phyloP scores from a whole-genome alignment of 2,113 vertebrate genomes.

The Pandion haliaetus region DNA sequence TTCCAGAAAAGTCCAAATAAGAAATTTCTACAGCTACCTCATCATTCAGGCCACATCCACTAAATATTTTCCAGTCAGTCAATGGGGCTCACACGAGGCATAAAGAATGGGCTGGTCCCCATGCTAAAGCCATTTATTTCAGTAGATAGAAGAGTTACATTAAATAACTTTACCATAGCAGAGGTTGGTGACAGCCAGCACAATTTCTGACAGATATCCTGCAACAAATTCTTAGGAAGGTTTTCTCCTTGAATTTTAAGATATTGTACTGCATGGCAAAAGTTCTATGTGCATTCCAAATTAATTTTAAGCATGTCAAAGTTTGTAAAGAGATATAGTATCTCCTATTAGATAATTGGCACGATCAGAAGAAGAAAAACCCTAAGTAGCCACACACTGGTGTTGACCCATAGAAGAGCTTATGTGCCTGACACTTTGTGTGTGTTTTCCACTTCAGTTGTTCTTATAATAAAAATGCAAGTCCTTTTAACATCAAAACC shows the following conservation, averaged over 20 bases:
- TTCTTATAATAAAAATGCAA: neutral
- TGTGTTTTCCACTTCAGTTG: neutral
- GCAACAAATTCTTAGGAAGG: neutral
- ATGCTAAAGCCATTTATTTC: neutral
- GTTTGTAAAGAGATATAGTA: neutral
- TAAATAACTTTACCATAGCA: neutral
- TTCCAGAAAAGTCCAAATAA: neutral
- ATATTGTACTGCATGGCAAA: neutral
- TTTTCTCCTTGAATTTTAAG: neutral
- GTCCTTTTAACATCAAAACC: neutral
- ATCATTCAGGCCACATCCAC: neutral
- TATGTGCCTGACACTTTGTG: neutral
- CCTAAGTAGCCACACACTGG: neutral
- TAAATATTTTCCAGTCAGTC: neutral
- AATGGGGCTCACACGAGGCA: neutral
- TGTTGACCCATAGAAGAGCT: neutral
- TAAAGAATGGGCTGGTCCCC: neutral
- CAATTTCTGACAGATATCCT: neutral
- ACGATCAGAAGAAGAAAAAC: accelerated
- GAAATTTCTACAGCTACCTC: neutral
- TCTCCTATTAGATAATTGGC: neutral
- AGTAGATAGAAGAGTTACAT: neutral
- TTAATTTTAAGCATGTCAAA: neutral
- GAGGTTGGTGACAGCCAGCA: neutral
- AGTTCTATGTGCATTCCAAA: neutral